Conservation (phyloP, 2,888 invertebrate genomes). For the Apodemia mormo region DNA sequence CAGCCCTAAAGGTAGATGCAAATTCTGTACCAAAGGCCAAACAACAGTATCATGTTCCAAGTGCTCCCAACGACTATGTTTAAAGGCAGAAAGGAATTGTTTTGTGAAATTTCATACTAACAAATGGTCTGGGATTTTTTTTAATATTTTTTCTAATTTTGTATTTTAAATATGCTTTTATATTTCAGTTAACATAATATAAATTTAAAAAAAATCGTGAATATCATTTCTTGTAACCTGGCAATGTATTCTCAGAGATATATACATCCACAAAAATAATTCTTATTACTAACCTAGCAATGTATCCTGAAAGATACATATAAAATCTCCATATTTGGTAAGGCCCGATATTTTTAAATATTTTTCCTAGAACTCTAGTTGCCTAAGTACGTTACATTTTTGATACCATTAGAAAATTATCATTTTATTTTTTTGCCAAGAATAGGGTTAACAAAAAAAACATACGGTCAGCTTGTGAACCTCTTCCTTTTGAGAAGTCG, state of each 20-base stretch:
- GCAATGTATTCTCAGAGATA: constrained; percentile 8
- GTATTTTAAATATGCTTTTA: neutral
- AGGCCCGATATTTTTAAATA: neutral
- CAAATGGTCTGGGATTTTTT: neutral
- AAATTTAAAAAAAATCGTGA: neutral
- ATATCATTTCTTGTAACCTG: neutral
- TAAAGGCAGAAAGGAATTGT: neutral
- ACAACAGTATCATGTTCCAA: constrained; percentile 5
- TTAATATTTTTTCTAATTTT: neutral
- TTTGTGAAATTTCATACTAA: neutral
- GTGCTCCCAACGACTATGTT: constrained; percentile 1
- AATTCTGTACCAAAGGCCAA: neutral
- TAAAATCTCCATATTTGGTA: constrained; percentile 10
- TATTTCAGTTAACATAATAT: neutral
- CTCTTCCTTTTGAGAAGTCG: too few species aligned
- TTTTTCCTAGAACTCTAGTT: constrained; percentile 7
- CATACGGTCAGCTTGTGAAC: too few species aligned
- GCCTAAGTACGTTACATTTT: neutral
- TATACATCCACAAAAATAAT: neutral
- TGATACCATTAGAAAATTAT: neutral
- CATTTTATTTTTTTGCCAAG: constrained; percentile 3
- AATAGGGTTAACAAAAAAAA: neutral
- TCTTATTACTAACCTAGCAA: constrained; percentile 1
- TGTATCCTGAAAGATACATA: constrained; percentile 10
- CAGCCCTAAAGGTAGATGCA: neutral